Evolutionary conservation across 2,113 vertebrate species (phyloP), one percentile per base, ranked within the genome.

Genomic region (Caretta caretta): DNA sequence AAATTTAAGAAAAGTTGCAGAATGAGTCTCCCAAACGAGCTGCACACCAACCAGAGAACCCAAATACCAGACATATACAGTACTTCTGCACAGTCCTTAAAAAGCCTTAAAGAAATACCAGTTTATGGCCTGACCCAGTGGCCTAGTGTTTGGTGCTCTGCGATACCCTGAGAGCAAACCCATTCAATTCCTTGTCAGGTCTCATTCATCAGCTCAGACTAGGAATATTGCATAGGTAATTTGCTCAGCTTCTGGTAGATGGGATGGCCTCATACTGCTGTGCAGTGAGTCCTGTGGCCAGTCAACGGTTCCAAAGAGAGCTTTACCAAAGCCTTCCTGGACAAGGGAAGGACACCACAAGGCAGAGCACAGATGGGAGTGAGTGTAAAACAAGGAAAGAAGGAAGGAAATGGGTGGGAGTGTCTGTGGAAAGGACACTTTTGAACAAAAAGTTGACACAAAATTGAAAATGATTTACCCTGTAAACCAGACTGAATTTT

Each of bases 371-470:
- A 54, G 92, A 86, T 97, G 94, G 96, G 95, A 96, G 94, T 92
- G 95, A 96, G 95, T 95, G 97, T 97, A 92, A 96, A 95, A 95
- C 2, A 0, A 96, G 96, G 95, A 93, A 97, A 86, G 93, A 93
- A 97, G 89, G 93, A 93, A 97, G 91, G 92, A 97, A 96, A 89
- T 83, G 93, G 84, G 91, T 8, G 93, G 2, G 80, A 25, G 72
- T 2, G 56, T 57, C 82, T 84, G 88, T 90, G 94, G 95, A 96
- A 97, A 87, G 86, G 93, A 95, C 93, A 92, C 94, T 84, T 94
- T 90, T 51, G 88, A 96, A 97, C 89, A 93, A 97, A 97, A 95
- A 90, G 89, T 89, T 96, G 88, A 92, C 38, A 96, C 96, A 93
- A 88, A 31, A 91, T 96, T 94, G 84, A 79, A 81, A 91, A 82